Percentiles rank a stretch among this genome's conserved stretches.
phyloP scores from a whole-genome alignment of 2,113 vertebrate genomes.

The Physeter macrocephalus region DNA sequence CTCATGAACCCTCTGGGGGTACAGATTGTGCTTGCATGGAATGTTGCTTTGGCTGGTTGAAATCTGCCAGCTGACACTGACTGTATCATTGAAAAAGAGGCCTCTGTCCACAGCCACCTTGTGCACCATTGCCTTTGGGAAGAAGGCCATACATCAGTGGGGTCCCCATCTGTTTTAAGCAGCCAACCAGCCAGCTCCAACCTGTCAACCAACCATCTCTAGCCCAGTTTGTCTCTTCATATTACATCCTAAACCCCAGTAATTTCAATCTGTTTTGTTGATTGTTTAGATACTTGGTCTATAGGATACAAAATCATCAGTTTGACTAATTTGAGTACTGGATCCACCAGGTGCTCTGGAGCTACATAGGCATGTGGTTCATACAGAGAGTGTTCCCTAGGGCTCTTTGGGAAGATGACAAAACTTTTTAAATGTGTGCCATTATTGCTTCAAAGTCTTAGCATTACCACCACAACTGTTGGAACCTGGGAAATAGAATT shows the following conservation, averaged over 20 bases:
- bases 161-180: slow-evolving; percentile 54
- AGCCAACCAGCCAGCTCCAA: slow-evolving; percentile 45
- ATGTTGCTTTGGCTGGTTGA: neutral
- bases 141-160: slow-evolving; percentile 23
- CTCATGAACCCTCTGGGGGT: neutral
- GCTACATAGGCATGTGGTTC: neutral
- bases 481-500: neutral
- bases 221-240: slow-evolving; percentile 6
- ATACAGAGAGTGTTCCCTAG: neutral
- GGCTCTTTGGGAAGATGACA: neutral
- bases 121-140: neutral
- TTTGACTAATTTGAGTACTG: neutral
- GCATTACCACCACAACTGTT: neutral
- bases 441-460: neutral
- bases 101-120: neutral
- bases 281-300: slow-evolving; percentile 42
- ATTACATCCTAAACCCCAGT: slow-evolving; percentile 17
- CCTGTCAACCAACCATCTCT: slow-evolving; percentile 33
- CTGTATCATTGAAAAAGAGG: neutral
- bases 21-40: slow-evolving; percentile 33
- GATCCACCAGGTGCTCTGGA: neutral
- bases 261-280: slow-evolving; percentile 51
- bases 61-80: slow-evolving; percentile 29
- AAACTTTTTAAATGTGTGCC: neutral
- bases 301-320: neutral